These are phyloP conservation scores for Apostichopus leukothele DNA, from an alignment of 53 echinoderm and acorn worm genomes.

Conservation along the genomic window DNA sequence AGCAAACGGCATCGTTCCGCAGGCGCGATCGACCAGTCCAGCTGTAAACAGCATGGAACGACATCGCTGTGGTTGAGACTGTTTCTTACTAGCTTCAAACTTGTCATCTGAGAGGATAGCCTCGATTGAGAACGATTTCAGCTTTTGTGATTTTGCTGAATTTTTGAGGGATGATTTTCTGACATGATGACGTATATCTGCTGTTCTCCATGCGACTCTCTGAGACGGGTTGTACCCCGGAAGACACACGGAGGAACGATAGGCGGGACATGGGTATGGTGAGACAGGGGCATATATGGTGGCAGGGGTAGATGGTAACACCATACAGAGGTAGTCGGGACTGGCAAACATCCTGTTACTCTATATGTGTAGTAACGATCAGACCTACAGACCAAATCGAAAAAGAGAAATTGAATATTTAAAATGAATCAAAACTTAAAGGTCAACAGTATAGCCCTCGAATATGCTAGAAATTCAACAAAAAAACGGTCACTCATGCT, in stretches of 20 bases:
- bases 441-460: too few species aligned
- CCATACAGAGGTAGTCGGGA: background rate
- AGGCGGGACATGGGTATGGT: constrained; percentile 19
- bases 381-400: too few species aligned
- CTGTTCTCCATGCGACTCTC: background rate
- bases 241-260: constrained; percentile 4
- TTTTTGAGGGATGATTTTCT: background rate
- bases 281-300: background rate
- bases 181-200: background rate
- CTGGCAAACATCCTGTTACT: background rate
- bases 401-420: too few species aligned
- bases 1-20: too few species aligned
- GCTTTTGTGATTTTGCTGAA: background rate
- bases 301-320: background rate
- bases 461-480: too few species aligned
- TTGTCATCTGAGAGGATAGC: background rate
- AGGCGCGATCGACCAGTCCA: background rate
- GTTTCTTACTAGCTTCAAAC: background rate
- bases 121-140: constrained; percentile 3
- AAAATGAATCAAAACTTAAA: too few species aligned
- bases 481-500: too few species aligned
- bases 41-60: background rate
- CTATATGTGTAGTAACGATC: background rate
- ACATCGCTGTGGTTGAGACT: background rate
- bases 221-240: constrained; percentile 12